Evolutionary conservation across 2,797 vertebrate species (phyloP).

Genomic region (Parotocinclus haroldoi): DNA sequence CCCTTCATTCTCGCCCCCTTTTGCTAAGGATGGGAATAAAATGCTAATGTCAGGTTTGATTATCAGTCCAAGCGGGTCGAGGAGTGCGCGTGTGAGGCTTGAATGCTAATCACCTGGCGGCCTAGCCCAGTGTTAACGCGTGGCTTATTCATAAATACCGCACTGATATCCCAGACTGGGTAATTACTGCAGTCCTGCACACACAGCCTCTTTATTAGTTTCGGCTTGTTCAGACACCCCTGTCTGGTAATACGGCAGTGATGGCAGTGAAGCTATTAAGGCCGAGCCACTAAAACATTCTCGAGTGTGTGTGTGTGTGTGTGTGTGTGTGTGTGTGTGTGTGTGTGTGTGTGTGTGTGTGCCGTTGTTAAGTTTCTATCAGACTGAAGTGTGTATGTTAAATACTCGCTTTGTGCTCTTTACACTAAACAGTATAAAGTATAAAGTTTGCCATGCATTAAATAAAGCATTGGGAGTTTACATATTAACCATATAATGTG

Average conservation of each 20-base stretch:
- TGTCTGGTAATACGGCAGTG: conserved; percentile 11
- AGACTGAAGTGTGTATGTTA: too few species aligned
- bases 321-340: conserved; percentile 12
- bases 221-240: conserved; percentile 29
- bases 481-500: too few species aligned
- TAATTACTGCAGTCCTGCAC: conserved; percentile 68
- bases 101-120: conserved; percentile 58
- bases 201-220: conserved; percentile 68
- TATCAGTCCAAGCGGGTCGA: conserved; percentile 46
- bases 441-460: too few species aligned
- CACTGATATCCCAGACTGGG: conserved; percentile 63
- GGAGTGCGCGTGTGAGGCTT: conserved; percentile 37
- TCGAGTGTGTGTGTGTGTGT: conserved; percentile 13
- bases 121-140: conserved; percentile 56
- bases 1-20: conserved; percentile 29
- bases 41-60: conserved; percentile 49
- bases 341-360: conserved; percentile 6
- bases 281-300: conserved; percentile 16
- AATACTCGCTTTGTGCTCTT: too few species aligned
- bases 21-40: conserved; percentile 49
- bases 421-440: too few species aligned
- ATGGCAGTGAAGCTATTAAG: conserved; percentile 12
- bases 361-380: too few species aligned
- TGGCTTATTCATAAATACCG: conserved; percentile 65
- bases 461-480: too few species aligned